These are phyloP conservation scores for Calliphora vomitoria DNA, from an alignment of 2,888 invertebrate species.

Conservation along the genomic window DNA sequence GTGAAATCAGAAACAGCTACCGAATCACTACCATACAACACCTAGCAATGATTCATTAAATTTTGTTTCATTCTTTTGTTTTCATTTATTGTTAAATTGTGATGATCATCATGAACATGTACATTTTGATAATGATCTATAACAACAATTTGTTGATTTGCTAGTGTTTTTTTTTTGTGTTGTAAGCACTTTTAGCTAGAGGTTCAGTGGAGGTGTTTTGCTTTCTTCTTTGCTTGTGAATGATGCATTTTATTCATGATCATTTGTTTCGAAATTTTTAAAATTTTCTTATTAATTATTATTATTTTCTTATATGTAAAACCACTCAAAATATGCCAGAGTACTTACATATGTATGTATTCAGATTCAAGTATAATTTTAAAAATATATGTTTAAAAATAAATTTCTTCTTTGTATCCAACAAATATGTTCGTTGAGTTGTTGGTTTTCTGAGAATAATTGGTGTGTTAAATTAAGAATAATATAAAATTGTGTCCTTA, in stretches of 20 bases:
- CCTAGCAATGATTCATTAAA: conserved; percentile 55
- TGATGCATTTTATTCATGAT: conserved; percentile 40
- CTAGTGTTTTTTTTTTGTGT: background rate
- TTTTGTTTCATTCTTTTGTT: conserved; percentile 4
- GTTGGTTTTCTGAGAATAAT: background rate
- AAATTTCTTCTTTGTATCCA: background rate
- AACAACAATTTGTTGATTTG: background rate
- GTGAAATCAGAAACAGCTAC: background rate
- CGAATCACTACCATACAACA: background rate
- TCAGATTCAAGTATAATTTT: background rate
- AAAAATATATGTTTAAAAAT: conserved; percentile 23
- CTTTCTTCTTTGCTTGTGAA: conserved; percentile 37
- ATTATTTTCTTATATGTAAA: background rate
- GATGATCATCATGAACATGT: conserved; percentile 25
- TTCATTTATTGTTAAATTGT: background rate
- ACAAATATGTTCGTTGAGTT: background rate
- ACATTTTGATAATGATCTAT: background rate
- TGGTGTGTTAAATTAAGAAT: background rate
- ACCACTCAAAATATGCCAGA: too few species aligned
- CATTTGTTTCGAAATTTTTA: background rate
- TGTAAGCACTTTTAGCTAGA: background rate
- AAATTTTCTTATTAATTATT: conserved; percentile 9
- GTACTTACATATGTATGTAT: too few species aligned
- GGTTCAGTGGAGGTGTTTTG: conserved; percentile 43
- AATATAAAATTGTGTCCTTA: background rate